Evolutionary conservation across 2,113 vertebrate genomes (phyloP), one percentile per base, ranked within the genome.

Genomic region (Sprattus sprattus): DNA sequence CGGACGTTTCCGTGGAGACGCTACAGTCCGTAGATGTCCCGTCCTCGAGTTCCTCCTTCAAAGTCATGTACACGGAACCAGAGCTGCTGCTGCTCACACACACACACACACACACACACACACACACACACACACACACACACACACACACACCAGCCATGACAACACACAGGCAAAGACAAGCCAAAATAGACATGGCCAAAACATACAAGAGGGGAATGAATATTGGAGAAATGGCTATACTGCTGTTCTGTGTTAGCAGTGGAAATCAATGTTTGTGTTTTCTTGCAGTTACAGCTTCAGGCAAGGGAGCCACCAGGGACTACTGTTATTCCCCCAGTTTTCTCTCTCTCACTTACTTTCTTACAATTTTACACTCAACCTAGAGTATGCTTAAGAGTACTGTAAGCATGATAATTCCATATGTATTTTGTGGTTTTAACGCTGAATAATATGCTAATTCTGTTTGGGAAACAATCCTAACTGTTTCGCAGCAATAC

Each of bases 41-140:
- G 82, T 88, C 92, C 45, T 92, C 86, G 0, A 92, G 91, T 13
- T 93, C 93, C 89, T 94, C 94, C 71, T 93, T 94, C 88, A 95
- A 92, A 2, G 93, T 91, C 78, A 93, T 87, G 86, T 93, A 94
- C 46, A 92, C 87, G 0, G 93, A 93, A 45, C 85, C 86, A 86
- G 95, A 94, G 89, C 95, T 96, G 90, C 20, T 45, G 32, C 82
- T 80, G 75, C 50, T 22, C 47, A 22, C 67, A 60, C 45, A 71
- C 20, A 82, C 18, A 20, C 64, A 0, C 4, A 45, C 9, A 11
- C 32, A 39, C 71, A 78, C 32, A 39, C 71, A 18, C 71, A 44
- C 28, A 18, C 25, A 39, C 28, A 44, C 71, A 78, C 71, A 18
- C 71, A 78, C 71, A 78, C 28, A 39, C 11, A 39, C 71, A 71